Evolutionary conservation across 2,888 invertebrate genomes (phyloP).

Genomic region (Autographa gamma): DNA sequence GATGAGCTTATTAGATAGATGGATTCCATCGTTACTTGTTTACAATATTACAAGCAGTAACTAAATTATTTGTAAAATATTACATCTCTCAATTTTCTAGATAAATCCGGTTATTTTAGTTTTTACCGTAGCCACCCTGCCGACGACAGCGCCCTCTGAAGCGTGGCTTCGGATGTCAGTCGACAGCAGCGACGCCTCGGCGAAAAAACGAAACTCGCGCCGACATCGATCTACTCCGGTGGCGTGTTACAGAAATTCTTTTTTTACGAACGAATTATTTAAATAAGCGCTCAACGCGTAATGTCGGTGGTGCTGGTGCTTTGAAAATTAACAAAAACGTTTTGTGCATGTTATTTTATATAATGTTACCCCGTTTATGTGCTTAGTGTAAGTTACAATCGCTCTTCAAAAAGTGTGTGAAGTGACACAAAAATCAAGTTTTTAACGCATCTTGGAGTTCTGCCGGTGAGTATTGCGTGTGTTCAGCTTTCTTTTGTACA

Average conservation of each 20-base stretch:
- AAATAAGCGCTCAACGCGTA: slow-evolving; percentile 79
- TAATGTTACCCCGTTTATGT: slow-evolving; percentile 81
- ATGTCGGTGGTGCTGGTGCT: slow-evolving; percentile 87
- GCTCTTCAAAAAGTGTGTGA: slow-evolving; percentile 75
- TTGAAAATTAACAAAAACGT: slow-evolving; percentile 75
- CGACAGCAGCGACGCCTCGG: slow-evolving; percentile 73
- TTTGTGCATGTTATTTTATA: slow-evolving; percentile 81
- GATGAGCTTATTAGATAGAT: too few relatives aligned
- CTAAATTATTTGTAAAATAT: too few relatives aligned
- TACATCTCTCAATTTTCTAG: too few relatives aligned
- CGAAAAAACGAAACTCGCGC: slow-evolving; percentile 75
- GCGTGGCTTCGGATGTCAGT: slow-evolving; percentile 57
- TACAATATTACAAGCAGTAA: too few relatives aligned
- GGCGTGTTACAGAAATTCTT: slow-evolving; percentile 75
- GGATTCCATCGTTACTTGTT: too few relatives aligned
- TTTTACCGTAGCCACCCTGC: slow-evolving; percentile 61
- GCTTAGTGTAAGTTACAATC: slow-evolving; percentile 84
- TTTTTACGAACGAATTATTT: slow-evolving; percentile 82
- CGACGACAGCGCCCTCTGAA: slow-evolving; percentile 72
- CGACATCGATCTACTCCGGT: slow-evolving; percentile 86
- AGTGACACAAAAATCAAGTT: slow-evolving; percentile 77
- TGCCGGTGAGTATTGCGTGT: slow-evolving; percentile 80
- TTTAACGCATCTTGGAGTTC: slow-evolving; percentile 71
- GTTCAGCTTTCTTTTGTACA: slow-evolving; percentile 67
- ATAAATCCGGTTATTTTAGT: slow-evolving; percentile 15